Conservation (phyloP, 2,888 invertebrate genomes). For the Dryomyza anilis region DNA sequence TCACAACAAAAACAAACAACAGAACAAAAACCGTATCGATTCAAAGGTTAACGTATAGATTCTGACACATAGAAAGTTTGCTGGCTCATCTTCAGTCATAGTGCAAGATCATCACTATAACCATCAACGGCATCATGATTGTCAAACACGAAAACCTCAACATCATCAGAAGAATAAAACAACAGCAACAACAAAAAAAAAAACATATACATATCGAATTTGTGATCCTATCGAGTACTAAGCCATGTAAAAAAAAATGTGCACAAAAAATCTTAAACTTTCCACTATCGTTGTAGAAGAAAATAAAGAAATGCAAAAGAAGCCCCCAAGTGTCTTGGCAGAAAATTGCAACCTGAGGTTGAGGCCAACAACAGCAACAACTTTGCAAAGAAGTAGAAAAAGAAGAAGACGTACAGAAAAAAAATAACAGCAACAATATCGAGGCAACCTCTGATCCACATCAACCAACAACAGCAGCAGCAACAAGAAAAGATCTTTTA, state of each 20-base stretch:
- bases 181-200: constrained; percentile 33
- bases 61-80: constrained; percentile 22
- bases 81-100: background rate
- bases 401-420: background rate
- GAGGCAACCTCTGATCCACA: constrained; percentile 11
- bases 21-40: constrained; percentile 7
- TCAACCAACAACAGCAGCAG: background rate
- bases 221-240: background rate
- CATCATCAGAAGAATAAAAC: constrained; percentile 16
- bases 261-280: constrained; percentile 1
- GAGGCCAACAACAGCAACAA: constrained; percentile 19
- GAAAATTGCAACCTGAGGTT: too few relatives aligned
- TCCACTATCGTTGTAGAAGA: constrained; percentile 5
- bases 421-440: background rate
- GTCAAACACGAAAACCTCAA: constrained; percentile 6
- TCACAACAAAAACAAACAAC: too few relatives aligned
- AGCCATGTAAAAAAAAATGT: background rate
- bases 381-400: background rate
- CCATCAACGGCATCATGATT: background rate
- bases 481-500: too few relatives aligned
- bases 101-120: constrained; percentile 3
- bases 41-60: constrained; percentile 13
- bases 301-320: constrained; percentile 20
- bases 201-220: constrained; percentile 7
- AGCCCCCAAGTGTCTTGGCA: constrained; percentile 19